Percentiles rank a stretch among this genome's conserved stretches.
These are phyloP conservation scores for Cassiopea xamachana DNA, from an alignment of 30 jellyfish, hydroid and myxozoan genomes.

Conservation along the genomic window DNA sequence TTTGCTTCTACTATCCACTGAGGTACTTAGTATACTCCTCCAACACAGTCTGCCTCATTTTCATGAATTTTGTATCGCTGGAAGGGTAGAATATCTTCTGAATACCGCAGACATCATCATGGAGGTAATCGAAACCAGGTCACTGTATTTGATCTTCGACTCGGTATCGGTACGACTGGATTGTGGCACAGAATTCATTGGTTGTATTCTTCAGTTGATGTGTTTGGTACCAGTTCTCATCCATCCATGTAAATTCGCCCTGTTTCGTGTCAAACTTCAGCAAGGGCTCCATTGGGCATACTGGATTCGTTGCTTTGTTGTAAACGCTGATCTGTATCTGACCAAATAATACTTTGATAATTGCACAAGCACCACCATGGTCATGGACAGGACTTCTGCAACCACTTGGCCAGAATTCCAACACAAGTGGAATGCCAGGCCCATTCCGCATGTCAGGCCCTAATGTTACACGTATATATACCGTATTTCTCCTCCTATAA, in stretches of 20 bases:
- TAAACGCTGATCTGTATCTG: conserved; percentile 21
- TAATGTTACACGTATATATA: conserved; percentile 51
- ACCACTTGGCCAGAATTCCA: conserved; percentile 68
- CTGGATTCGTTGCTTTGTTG: conserved; percentile 59
- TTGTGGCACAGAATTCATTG: conserved; percentile 69
- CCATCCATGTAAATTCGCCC: conserved; percentile 68
- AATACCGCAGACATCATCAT: not conserved
- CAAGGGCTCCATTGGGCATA: conserved; percentile 8
- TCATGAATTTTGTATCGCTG: not conserved
- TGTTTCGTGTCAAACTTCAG: conserved; percentile 40
- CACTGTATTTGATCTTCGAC: conserved; percentile 23
- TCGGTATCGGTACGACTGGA: conserved; percentile 60
- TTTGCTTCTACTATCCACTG: not conserved
- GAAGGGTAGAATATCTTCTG: not conserved
- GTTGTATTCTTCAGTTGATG: conserved; percentile 45
- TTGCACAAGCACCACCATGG: conserved; percentile 64
- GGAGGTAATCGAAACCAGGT: conserved; percentile 43
- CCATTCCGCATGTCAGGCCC: conserved; percentile 61
- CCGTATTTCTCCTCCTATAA: not conserved
- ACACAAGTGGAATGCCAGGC: conserved; percentile 69
- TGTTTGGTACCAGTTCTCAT: conserved; percentile 53
- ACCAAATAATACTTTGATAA: conserved; percentile 59
- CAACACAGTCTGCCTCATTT: not conserved
- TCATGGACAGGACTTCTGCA: conserved; percentile 56
- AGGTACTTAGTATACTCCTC: not conserved